Percentiles rank a stretch among this genome's conserved stretches.
phyloP scores from a whole-genome alignment of 2,113 vertebrate species.

The Leptodactylus fuscus region DNA sequence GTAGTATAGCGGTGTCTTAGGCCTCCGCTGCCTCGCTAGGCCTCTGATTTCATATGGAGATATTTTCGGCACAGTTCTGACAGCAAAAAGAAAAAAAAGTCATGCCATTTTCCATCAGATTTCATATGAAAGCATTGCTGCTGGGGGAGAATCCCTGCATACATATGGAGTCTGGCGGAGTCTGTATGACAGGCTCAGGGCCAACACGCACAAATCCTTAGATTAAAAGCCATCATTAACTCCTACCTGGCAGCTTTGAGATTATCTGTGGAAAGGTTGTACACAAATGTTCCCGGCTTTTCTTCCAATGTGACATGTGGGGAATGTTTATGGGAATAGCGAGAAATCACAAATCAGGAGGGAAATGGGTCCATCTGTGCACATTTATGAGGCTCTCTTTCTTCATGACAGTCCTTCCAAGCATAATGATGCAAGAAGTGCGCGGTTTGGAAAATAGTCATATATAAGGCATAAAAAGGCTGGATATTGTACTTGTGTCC shows the following conservation, averaged over 20 bases:
- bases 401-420: constrained; percentile 11
- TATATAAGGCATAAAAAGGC: not conserved
- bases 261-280: not conserved
- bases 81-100: too few species aligned
- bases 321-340: constrained; percentile 27
- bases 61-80: too few species aligned
- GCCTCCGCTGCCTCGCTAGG: too few species aligned
- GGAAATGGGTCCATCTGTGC: constrained; percentile 40
- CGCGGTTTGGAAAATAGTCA: not conserved
- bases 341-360: constrained; percentile 11
- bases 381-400: constrained; percentile 26
- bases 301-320: constrained; percentile 26
- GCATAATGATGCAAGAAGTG: not conserved
- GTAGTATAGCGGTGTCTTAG: too few species aligned
- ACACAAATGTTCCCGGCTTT: not conserved
- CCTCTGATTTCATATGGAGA: too few species aligned
- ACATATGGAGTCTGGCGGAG: too few species aligned
- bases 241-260: not conserved
- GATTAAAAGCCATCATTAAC: not conserved
- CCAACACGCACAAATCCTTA: not conserved
- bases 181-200: not conserved
- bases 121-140: too few species aligned
- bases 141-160: too few species aligned
- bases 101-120: too few species aligned
- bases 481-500: not conserved